Base-by-base conservation (phyloP, 1,140 invertebrate genomes). In the Hylaeus anthracinus region DNA sequence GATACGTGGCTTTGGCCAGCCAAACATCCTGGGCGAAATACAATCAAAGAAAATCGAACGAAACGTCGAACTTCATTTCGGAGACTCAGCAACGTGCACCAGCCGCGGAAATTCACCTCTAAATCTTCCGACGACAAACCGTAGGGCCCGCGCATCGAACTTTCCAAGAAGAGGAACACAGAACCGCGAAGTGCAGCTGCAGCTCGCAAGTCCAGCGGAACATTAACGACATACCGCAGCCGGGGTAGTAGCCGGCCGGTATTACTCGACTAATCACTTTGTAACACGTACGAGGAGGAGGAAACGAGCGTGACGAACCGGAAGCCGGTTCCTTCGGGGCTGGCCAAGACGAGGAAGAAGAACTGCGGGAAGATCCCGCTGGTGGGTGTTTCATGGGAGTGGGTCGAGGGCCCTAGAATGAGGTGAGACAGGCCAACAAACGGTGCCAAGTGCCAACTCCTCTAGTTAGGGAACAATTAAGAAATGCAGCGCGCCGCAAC, bases 211-310 rank as follows among this genome's bases (percentile, higher is more conserved):
- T 76, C 83, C 77, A 58, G 76, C 74, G 79, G 74, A 86, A 87
- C 84, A 90, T 91, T 90, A 88, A 87, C 84, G 81, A 81, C 86
- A 83, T 79, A 84, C 88, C 82, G 79, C 79, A 83, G 84, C 84
- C 26, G 82, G 79, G 88, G 85, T 74, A 79, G 72, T 87, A 88
- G 84, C 84, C 81, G 75, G 83, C 37, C 74, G 77, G 88, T 85
- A 91, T 92, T 90, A 90, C 90, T 88, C 89, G 89, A 91, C 91
- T 92, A 92, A 92, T 92, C 90, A 90, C 90, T 91, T 90, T 90
- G 89, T 88, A 90, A 88, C 88, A 89, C 86, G 89, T 66, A 80
- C 71, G 73, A 63, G 75, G 37, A 72, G 61, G 53, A 66, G 60
- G 55, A 39, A 58, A 51, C 26, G 72, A 45, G 72, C 12, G n/a